Evolutionary conservation across 2,888 invertebrate genomes (phyloP), one percentile per base, ranked within the genome.

Genomic region (Spodoptera littoralis): DNA sequence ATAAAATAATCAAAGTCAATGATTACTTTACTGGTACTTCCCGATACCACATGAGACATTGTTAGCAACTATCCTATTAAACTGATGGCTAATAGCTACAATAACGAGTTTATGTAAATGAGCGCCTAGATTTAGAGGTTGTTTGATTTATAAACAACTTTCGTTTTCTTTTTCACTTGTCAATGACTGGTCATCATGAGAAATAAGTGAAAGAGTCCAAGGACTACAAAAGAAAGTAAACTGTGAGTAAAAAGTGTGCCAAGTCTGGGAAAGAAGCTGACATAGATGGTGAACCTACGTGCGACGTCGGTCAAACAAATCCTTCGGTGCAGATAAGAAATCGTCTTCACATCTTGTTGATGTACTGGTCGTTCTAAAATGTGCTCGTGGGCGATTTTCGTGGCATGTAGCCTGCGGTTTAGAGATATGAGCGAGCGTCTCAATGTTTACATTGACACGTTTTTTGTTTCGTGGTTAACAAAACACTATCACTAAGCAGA

Each of bases 381-480:
- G 66, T 60, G 69, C 73, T 62, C 69, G 66, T 73, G 76, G 70
- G 63, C 70, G 64, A 74, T 82, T 70, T 82, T 71, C 71, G 80
- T 86, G 77, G 82, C 73, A 82, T 90, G 87, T 89, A 87, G 84
- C 78, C 73, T 81, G 81, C 75, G 82, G 82, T 79, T 79, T 80
- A 75, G 68, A 80, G 83, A 86, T 83, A 49, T 82, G 84, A 83
- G 81, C 84, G 83, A 73, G 78, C 81, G 86, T 83, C 81, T 84
- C 79, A 76, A 81, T 90, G 83, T 92, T 92, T 91, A 89, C 88
- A 86, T 88, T 93, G 90, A 91, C 92, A 92, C 87, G 86, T 92
- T 93, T 92, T 91, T 92, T 91, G 87, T 88, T 84, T 70, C 80
- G 82, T 84, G 81, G 84, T 88, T 92, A 93, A 93, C 92, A 90